Base-by-base conservation (phyloP, 1,140 invertebrate species). In the Pseudomyrmex concolor region DNA sequence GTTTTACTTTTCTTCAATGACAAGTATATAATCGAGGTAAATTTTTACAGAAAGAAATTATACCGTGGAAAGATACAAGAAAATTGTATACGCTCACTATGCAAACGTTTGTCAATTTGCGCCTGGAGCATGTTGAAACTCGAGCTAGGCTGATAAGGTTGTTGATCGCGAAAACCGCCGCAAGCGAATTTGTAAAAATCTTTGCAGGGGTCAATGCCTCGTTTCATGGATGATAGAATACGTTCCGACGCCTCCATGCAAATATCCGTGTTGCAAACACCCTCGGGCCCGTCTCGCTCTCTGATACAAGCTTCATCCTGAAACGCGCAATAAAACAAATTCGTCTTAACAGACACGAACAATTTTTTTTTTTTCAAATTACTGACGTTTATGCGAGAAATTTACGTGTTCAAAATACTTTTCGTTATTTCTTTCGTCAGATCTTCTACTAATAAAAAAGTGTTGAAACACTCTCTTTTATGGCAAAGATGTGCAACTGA, bases 131-230 rank as follows among this genome's bases (percentile, higher is more conserved):
- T 92, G 17, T 89, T 82, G 82, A 94, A 94, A 84, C 93, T 94
- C 19, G 90, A 92, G 73, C 89, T 91, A 9, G 89, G 90, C 66
- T 89, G 90, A 90, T 85, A 93, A 82, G 83, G 91, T 78, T 87
- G 90, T 81, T 87, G 86, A 87, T 92, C 86, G 86, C 92, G 89
- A 90, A 94, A 95, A n/a, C 93, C 91, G 9, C 96, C 96, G 89
- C 96, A 97, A 17, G 96, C 95, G 88, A 96, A 97, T 91, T 95
- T 94, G 91, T 97, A 97, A 92, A 97, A 97, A 93, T 97, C 96
- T 45, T 95, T 93, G 91, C 96, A 97, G 7, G 96, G 96, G 91
- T 95, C 95, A 9, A 91, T 85, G 48, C 91, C 90, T 74, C 92
- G 92, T 34, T 93, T 92, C 90, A 95, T 91, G 17, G 94, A 93